phyloP scores from a whole-genome alignment of 2,888 invertebrate species.

The Phortica magna region DNA sequence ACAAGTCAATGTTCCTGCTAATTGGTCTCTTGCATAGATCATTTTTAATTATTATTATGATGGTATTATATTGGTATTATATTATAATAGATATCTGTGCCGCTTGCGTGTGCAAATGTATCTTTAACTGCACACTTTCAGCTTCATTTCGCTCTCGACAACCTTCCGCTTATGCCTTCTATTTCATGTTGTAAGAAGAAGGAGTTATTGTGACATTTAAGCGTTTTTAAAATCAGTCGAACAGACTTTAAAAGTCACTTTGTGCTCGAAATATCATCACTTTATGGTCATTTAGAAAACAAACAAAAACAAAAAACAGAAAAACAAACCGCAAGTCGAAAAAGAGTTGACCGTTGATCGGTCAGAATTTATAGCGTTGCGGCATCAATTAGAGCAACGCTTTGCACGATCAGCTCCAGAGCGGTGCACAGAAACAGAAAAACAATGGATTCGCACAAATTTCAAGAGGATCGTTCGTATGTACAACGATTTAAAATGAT shows the following conservation, averaged over 20 bases:
- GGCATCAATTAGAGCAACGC: conserved; percentile 77
- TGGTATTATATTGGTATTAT: too few relatives aligned
- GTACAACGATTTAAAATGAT: conserved; percentile 73
- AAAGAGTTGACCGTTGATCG: not conserved
- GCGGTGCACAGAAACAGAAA: conserved; percentile 49
- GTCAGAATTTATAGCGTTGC: conserved; percentile 74
- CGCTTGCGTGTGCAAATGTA: too few relatives aligned
- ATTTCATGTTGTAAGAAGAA: conserved; percentile 45
- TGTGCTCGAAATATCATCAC: conserved; percentile 14
- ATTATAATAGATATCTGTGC: too few relatives aligned
- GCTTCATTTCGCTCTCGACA: not conserved
- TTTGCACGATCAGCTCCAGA: conserved; percentile 49
- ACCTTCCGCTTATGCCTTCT: not conserved
- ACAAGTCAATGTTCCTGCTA: too few relatives aligned
- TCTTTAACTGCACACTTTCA: not conserved
- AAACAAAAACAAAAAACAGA: conserved; percentile 1
- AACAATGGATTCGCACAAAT: conserved; percentile 57
- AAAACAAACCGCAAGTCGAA: not conserved
- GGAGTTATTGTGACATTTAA: conserved; percentile 48
- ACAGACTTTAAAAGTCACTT: conserved; percentile 24
- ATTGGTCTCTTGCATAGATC: too few relatives aligned
- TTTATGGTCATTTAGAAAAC: conserved; percentile 9
- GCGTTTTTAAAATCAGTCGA: conserved; percentile 27
- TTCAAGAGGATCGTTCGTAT: conserved; percentile 59
- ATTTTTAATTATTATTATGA: too few relatives aligned